These are phyloP conservation scores for Drosophila murphyi DNA, from an alignment of 1,140 invertebrate species.

Conservation along the genomic window DNA sequence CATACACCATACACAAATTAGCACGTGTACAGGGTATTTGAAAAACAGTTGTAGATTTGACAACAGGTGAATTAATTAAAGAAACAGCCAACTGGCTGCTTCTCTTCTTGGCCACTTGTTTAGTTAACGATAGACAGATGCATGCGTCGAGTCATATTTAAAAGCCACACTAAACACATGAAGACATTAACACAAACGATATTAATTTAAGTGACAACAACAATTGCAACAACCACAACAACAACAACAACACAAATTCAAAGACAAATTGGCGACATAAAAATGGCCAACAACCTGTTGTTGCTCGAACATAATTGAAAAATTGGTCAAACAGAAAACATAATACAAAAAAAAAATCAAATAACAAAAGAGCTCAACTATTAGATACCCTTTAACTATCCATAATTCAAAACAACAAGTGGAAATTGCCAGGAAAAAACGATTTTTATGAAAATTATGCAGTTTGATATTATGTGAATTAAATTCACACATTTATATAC, in stretches of 20 bases:
- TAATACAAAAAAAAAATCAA: slow-evolving; percentile 44
- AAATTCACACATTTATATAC: no score
- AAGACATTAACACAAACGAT: slow-evolving; percentile 50
- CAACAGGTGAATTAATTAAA: slow-evolving; percentile 73
- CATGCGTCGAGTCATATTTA: slow-evolving; percentile 35
- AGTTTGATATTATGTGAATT: no score
- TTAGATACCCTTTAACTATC: no score
- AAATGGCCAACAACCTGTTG: slow-evolving; percentile 66
- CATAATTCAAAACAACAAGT: no score
- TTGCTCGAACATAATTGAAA: slow-evolving; percentile 68
- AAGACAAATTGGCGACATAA: slow-evolving; percentile 72
- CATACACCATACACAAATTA: neutral
- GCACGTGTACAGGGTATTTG: slow-evolving; percentile 26
- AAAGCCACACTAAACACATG: slow-evolving; percentile 52
- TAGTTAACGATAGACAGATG: slow-evolving; percentile 15
- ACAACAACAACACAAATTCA: slow-evolving; percentile 38
- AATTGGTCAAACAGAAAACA: slow-evolving; percentile 51
- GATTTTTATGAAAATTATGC: no score
- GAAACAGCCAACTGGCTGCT: slow-evolving; percentile 54
- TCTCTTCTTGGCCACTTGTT: neutral
- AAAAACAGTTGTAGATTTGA: slow-evolving; percentile 55
- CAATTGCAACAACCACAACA: slow-evolving; percentile 27
- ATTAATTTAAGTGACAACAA: slow-evolving; percentile 34
- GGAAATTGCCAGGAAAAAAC: no score
- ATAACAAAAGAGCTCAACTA: neutral